A percentile compares a stretch with the other conserved stretches of the same genome.
Evolutionary conservation across 2,888 invertebrate genomes (phyloP).

Genomic region (Tenthredo scrophulariae): DNA sequence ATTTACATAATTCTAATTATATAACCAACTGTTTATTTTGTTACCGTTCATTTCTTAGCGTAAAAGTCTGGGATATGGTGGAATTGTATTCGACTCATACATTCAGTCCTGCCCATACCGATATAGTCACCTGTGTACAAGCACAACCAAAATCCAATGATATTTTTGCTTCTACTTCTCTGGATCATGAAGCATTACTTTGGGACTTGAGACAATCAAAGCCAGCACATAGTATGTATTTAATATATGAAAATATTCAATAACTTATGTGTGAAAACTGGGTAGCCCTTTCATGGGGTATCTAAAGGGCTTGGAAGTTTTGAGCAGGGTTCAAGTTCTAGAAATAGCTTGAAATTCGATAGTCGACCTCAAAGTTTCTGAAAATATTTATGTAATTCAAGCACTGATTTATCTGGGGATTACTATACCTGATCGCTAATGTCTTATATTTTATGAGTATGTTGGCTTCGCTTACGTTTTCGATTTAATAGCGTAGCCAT

Average conservation of each 20-base stretch:
- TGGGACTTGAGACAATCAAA: constrained; percentile 74
- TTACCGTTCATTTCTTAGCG: constrained; percentile 70
- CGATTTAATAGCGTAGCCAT: no score
- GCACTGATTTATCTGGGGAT: not conserved
- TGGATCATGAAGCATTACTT: constrained; percentile 69
- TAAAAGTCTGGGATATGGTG: constrained; percentile 77
- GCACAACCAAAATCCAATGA: constrained; percentile 78
- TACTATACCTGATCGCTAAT: not conserved
- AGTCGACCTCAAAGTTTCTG: no score
- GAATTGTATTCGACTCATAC: constrained; percentile 72
- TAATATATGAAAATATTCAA: not conserved
- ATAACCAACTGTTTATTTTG: constrained; percentile 54
- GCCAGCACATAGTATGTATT: constrained; percentile 71
- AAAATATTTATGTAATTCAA: not conserved
- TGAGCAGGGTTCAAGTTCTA: not conserved
- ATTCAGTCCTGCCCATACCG: constrained; percentile 75
- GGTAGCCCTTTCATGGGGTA: not conserved
- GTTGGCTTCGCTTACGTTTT: not conserved
- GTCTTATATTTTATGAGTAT: not conserved
- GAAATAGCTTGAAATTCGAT: not conserved
- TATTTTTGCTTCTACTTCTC: constrained; percentile 80
- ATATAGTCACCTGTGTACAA: constrained; percentile 77
- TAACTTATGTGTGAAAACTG: not conserved
- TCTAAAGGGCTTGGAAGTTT: not conserved
- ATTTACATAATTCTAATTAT: no score